Percentiles rank a stretch among this genome's conserved stretches.
Evolutionary conservation across 2,797 vertebrate species (phyloP).

Genomic region (Ambastaia sidthimunki): DNA sequence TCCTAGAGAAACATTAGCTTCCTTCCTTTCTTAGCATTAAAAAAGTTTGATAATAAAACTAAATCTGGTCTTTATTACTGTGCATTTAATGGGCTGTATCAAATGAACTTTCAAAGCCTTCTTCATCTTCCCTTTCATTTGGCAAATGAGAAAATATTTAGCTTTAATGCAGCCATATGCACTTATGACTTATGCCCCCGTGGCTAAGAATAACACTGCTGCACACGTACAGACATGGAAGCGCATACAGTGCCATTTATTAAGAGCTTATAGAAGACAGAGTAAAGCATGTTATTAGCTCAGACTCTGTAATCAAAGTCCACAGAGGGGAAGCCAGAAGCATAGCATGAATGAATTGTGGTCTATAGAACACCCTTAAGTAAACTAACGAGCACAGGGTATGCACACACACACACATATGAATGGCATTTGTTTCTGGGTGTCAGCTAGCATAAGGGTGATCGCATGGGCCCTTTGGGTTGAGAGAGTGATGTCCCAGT

Average conservation of each 20-base stretch:
- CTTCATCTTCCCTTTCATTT: conserved; percentile 36
- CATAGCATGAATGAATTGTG: conserved; percentile 41
- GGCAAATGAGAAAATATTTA: conserved; percentile 38
- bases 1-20: conserved; percentile 35
- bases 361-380: conserved; percentile 39
- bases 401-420: conserved; percentile 37
- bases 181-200: conserved; percentile 32
- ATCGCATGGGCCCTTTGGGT: conserved; percentile 32
- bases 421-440: conserved; percentile 29
- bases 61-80: conserved; percentile 46
- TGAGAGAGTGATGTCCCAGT: background rate
- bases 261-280: conserved; percentile 46
- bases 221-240: conserved; percentile 36
- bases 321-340: conserved; percentile 38
- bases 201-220: conserved; percentile 44
- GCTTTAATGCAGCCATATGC: conserved; percentile 41
- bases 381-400: conserved; percentile 25
- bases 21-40: conserved; percentile 29
- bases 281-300: conserved; percentile 43
- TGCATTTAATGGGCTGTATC: conserved; percentile 52
- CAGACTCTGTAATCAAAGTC: conserved; percentile 57
- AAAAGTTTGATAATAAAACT: conserved; percentile 42
- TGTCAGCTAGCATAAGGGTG: conserved; percentile 37
- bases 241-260: conserved; percentile 45
- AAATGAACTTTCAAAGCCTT: conserved; percentile 49